Percentiles rank a stretch among this genome's conserved stretches.
These are phyloP conservation scores for Eulithis testata DNA, from an alignment of 2,888 invertebrate species.

Conservation along the genomic window DNA sequence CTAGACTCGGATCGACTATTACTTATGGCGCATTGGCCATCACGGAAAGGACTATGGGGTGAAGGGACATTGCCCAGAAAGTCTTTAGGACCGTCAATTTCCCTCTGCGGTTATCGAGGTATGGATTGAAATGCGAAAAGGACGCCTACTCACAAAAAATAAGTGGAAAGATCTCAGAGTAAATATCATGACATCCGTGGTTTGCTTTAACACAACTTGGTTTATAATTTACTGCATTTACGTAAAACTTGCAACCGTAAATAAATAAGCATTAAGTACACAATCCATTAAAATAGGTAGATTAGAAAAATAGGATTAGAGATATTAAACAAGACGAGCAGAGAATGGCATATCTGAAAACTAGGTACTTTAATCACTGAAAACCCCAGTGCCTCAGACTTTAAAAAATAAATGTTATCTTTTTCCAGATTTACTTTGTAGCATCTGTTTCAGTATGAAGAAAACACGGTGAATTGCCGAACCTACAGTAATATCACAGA, in stretches of 20 bases:
- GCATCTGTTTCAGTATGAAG: too few relatives aligned
- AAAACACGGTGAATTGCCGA: too few relatives aligned
- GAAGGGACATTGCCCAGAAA: slow-evolving; percentile 39
- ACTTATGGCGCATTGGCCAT: slow-evolving; percentile 53
- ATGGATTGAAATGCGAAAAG: slow-evolving; percentile 35
- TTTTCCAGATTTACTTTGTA: too few relatives aligned
- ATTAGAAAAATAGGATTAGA: too few relatives aligned
- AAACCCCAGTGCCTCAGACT: too few relatives aligned
- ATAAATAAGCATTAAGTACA: background rate
- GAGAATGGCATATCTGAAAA: too few relatives aligned
- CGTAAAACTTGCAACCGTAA: background rate
- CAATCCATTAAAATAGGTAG: background rate
- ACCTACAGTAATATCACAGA: too few relatives aligned
- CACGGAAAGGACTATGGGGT: slow-evolving; percentile 52
- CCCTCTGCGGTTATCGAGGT: slow-evolving; percentile 33
- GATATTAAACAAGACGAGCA: too few relatives aligned
- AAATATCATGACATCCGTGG: slow-evolving; percentile 7
- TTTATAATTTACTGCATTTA: background rate
- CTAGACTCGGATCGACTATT: slow-evolving; percentile 50
- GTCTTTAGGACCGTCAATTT: slow-evolving; percentile 31
- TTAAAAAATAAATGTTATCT: too few relatives aligned
- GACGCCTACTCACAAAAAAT: slow-evolving; percentile 23
- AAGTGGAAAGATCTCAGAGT: slow-evolving; percentile 5
- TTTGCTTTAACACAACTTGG: background rate
- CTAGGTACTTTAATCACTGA: too few relatives aligned